Conservation (phyloP, 2,888 invertebrate species). For the Metellina segmentata region DNA sequence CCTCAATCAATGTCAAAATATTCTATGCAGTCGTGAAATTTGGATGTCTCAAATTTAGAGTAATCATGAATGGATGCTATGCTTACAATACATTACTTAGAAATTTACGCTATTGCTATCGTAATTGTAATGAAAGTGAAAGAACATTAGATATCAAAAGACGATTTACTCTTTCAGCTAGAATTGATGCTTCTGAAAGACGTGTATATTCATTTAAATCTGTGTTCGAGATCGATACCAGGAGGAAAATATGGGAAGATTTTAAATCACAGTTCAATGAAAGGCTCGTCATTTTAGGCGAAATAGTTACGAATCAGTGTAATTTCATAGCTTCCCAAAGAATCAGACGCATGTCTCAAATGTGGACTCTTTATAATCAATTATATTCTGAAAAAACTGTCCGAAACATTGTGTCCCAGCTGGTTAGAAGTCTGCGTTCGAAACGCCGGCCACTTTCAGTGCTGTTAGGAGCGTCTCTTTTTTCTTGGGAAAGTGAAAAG, state of each 20-base stretch:
- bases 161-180: conserved; percentile 42
- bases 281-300: conserved; percentile 73
- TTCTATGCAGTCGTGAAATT: not conserved
- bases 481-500: conserved; percentile 77
- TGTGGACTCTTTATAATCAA: conserved; percentile 76
- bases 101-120: conserved; percentile 61
- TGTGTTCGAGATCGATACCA: conserved; percentile 38
- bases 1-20: not conserved
- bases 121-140: conserved; percentile 54
- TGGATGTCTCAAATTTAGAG: not conserved
- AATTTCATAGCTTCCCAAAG: conserved; percentile 77
- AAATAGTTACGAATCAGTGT: conserved; percentile 76
- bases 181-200: conserved; percentile 14
- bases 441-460: conserved; percentile 68
- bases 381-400: conserved; percentile 74
- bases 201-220: conserved; percentile 56
- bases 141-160: conserved; percentile 37
- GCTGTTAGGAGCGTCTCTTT: conserved; percentile 71
- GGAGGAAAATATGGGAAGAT: conserved; percentile 56
- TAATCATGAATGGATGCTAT: conserved; percentile 56
- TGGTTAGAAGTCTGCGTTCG: conserved; percentile 50
- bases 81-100: conserved; percentile 55
- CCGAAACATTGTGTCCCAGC: conserved; percentile 60
- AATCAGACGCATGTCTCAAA: conserved; percentile 74
- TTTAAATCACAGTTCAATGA: conserved; percentile 71